These are phyloP conservation scores for Drosophila dives DNA, from an alignment of 2,888 invertebrate genomes.

Conservation along the genomic window DNA sequence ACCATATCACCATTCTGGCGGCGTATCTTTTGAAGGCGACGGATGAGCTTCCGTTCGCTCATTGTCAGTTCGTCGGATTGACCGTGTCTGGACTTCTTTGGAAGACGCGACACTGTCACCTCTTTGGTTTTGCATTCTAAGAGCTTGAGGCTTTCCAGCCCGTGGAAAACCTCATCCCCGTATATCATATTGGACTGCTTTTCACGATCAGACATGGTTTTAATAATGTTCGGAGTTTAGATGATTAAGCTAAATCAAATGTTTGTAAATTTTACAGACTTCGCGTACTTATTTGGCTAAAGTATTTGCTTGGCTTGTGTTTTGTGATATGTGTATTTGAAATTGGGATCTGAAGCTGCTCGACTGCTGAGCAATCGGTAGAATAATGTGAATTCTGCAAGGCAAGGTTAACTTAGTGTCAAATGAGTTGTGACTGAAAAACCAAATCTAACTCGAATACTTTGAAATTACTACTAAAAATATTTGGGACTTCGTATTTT, in stretches of 20 bases:
- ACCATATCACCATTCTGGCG: slow-evolving; percentile 22
- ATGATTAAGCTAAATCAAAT: background rate
- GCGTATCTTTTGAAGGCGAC: slow-evolving; percentile 20
- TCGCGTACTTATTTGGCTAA: background rate
- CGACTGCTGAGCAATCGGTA: slow-evolving; percentile 15
- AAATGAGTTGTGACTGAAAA: slow-evolving; percentile 1
- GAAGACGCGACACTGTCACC: background rate
- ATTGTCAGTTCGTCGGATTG: background rate
- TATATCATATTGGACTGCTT: slow-evolving; percentile 12
- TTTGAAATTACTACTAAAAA: background rate
- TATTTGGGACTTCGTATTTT: background rate
- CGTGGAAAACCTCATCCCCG: slow-evolving; percentile 39
- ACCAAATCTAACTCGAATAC: background rate
- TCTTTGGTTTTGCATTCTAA: slow-evolving; percentile 24
- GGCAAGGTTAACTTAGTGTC: slow-evolving; percentile 2
- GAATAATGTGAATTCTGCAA: background rate
- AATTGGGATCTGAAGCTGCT: slow-evolving; percentile 29
- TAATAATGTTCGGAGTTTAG: background rate
- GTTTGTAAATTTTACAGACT: slow-evolving; percentile 2
- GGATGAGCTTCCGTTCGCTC: background rate
- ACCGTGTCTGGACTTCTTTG: background rate
- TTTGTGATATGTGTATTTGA: slow-evolving; percentile 15
- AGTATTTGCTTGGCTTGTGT: slow-evolving; percentile 14
- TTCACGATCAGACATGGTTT: slow-evolving; percentile 32
- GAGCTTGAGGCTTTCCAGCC: slow-evolving; percentile 50